Conservation (phyloP, 37 sponge, comb jelly and placozoan genomes). For the Agelas oroides region DNA sequence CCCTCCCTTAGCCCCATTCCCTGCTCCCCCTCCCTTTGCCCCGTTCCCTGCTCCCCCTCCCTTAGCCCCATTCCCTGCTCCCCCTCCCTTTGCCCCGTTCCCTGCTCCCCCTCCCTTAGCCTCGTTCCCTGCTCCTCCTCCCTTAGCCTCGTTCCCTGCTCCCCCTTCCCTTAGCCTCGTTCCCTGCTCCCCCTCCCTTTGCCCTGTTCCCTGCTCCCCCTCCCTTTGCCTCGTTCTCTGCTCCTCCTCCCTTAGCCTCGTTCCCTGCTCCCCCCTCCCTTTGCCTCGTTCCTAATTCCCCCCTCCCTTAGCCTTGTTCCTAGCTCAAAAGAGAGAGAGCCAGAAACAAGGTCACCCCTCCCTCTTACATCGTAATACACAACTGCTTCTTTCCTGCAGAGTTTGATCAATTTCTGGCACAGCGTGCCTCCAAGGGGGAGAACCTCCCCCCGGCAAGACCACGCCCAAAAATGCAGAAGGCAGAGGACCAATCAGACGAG, state of each 20-base stretch:
- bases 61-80: too few relatives aligned
- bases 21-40: too few relatives aligned
- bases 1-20: too few relatives aligned
- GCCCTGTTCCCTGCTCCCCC: too few relatives aligned
- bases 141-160: background rate
- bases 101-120: too few relatives aligned
- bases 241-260: background rate
- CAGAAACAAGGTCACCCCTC: too few relatives aligned
- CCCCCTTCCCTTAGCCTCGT: background rate
- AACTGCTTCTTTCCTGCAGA: constrained; percentile 33
- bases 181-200: too few relatives aligned
- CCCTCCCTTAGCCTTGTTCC: background rate
- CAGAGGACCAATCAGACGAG: constrained; percentile 76
- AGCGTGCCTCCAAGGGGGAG: constrained; percentile 62
- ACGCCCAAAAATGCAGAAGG: constrained; percentile 86
- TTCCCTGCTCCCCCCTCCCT: background rate
- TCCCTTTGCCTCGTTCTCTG: background rate
- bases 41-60: too few relatives aligned
- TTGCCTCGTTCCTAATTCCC: background rate
- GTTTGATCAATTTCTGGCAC: constrained; percentile 87
- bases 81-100: too few relatives aligned
- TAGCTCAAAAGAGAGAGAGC: background rate
- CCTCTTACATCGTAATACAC: too few relatives aligned
- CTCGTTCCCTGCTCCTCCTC: background rate
- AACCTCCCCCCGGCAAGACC: constrained; percentile 43